phyloP scores from a whole-genome alignment of 2,888 invertebrate genomes.

The Cepaea hortensis region DNA sequence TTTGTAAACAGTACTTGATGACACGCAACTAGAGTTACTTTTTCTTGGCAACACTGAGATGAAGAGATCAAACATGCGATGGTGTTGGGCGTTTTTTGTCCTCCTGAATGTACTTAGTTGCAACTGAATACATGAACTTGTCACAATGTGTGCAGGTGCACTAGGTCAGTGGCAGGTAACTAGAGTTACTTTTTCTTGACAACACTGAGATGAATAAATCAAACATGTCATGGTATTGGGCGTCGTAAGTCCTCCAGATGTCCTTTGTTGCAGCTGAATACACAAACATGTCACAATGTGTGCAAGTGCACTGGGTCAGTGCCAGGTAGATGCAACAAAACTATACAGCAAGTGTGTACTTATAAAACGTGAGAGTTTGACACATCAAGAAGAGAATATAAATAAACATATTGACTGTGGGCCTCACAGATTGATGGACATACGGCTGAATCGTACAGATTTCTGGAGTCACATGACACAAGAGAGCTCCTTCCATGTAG shows the following conservation, averaged over 20 bases:
- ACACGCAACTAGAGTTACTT: too few species aligned
- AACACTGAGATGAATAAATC: too few species aligned
- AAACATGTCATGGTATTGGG: too few species aligned
- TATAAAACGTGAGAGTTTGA: constrained; percentile 29
- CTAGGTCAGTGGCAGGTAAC: background rate
- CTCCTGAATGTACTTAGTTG: background rate
- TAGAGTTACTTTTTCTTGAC: too few species aligned
- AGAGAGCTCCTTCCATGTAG: constrained; percentile 10
- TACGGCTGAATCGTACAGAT: constrained; percentile 15
- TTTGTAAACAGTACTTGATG: too few species aligned
- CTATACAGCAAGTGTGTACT: constrained; percentile 39
- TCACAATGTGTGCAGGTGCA: constrained; percentile 22
- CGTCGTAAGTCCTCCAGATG: background rate
- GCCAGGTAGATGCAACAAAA: constrained; percentile 34
- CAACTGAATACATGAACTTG: constrained; percentile 15
- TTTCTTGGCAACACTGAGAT: too few species aligned
- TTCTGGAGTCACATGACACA: constrained; percentile 19
- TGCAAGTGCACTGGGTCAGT: constrained; percentile 25
- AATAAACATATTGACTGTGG: constrained; percentile 13
- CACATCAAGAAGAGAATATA: constrained; percentile 16
- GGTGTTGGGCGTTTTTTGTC: too few species aligned
- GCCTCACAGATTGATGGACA: constrained; percentile 18
- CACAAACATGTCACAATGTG: constrained; percentile 4
- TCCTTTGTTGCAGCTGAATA: constrained; percentile 14
- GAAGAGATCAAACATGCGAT: too few species aligned